These are phyloP conservation scores for Myiozetetes cayanensis DNA, from an alignment of 2,113 vertebrate genomes.

Conservation along the genomic window DNA sequence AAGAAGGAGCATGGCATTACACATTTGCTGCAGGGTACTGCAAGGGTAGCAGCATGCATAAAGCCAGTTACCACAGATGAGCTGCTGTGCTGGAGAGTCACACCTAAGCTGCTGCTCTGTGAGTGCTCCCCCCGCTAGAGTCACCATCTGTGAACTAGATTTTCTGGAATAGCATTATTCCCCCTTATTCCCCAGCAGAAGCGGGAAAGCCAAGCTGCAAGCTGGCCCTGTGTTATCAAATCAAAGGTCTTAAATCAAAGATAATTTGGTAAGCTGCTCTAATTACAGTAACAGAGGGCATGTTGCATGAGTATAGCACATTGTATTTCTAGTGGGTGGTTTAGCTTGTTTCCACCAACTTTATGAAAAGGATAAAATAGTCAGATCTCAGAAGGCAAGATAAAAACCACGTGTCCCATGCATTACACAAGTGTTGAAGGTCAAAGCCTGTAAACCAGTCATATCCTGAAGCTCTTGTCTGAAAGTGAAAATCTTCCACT, in stretches of 20 bases:
- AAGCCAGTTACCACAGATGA: not conserved
- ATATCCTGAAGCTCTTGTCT: not conserved
- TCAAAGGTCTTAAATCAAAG: constrained; percentile 13
- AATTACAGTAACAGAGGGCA: not conserved
- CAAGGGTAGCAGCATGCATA: not conserved
- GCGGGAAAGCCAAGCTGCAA: not conserved
- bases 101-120: not conserved
- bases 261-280: not conserved
- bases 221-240: not conserved
- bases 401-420: not conserved
- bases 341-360: constrained; percentile 4
- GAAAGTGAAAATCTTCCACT: constrained; percentile 33
- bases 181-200: not conserved
- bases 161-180: not conserved
- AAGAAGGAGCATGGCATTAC: not conserved
- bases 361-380: not conserved
- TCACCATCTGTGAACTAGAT: constrained; percentile 14
- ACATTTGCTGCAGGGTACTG: not conserved
- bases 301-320: not conserved
- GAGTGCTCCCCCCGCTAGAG: not conserved
- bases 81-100: not conserved
- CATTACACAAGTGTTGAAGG: not conserved
- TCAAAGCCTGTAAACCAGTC: not conserved
- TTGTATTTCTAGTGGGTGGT: not conserved
- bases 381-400: not conserved